Percentiles rank a stretch among this genome's conserved stretches.
These are phyloP conservation scores for Ceyx margarethae DNA, from an alignment of 2,113 vertebrate species.

Conservation along the genomic window DNA sequence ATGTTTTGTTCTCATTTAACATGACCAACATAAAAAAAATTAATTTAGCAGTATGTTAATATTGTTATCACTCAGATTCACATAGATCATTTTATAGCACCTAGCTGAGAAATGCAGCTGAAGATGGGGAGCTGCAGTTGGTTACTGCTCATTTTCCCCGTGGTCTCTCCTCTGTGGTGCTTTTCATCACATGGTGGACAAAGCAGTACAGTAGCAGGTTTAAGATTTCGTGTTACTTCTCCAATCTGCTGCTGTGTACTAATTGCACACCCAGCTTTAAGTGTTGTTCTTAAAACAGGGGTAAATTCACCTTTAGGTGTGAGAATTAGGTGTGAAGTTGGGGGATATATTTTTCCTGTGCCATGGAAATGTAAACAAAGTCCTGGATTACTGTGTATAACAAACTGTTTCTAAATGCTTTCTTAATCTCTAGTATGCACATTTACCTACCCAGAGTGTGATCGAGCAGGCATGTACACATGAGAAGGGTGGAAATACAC, in stretches of 20 bases:
- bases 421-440: background rate
- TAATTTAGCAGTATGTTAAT: background rate
- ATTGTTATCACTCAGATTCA: background rate
- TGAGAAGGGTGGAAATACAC: background rate
- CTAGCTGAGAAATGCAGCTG: background rate
- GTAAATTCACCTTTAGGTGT: background rate
- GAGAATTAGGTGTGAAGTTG: background rate
- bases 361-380: background rate
- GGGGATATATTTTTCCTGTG: background rate
- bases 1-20: background rate
- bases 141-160: background rate
- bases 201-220: background rate
- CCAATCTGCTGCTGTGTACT: background rate
- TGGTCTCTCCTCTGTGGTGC: background rate
- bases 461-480: background rate
- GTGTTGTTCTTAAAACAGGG: background rate
- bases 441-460: background rate
- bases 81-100: background rate
- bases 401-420: background rate
- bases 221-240: background rate
- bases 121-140: background rate
- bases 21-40: conserved; percentile 13
- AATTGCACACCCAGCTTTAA: background rate
- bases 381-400: background rate
- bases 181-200: background rate